Percentiles rank a stretch among this genome's conserved stretches.
These are phyloP conservation scores for Choloepus didactylus DNA, from an alignment of 2,797 vertebrate genomes.

Conservation along the genomic window DNA sequence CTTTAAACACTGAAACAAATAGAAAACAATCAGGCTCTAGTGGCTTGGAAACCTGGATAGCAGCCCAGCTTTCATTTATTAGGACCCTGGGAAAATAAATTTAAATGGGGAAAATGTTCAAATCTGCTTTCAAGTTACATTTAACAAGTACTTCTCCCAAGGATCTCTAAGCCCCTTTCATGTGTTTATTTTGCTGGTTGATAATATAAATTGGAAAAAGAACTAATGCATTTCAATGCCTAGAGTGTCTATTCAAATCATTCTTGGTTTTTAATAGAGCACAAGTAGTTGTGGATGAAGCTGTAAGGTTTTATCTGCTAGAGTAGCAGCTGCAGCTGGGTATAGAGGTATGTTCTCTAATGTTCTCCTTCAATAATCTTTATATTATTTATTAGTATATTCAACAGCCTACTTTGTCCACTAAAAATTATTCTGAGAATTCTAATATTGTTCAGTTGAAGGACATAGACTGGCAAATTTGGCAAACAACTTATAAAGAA, in stretches of 20 bases:
- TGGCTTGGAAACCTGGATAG: conserved; percentile 80
- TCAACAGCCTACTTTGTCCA: neutral
- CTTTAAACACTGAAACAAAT: conserved; percentile 85
- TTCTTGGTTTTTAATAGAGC: conserved; percentile 19
- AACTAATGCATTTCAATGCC: conserved; percentile 49
- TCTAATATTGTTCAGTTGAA: neutral
- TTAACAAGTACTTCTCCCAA: conserved; percentile 71
- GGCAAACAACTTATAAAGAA: neutral
- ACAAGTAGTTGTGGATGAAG: conserved; percentile 38
- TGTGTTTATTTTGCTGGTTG: conserved; percentile 49
- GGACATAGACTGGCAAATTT: neutral
- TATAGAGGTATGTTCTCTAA: neutral
- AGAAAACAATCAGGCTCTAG: conserved; percentile 81
- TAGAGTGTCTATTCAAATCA: conserved; percentile 56
- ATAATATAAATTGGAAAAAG: conserved; percentile 50
- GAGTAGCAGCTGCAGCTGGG: neutral
- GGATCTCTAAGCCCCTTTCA: conserved; percentile 60
- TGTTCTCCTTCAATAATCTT: conserved; percentile 31
- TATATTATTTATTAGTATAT: conserved; percentile 10
- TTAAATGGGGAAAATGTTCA: conserved; percentile 76
- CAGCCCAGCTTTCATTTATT: conserved; percentile 81
- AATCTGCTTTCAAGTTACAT: conserved; percentile 72
- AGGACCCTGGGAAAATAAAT: conserved; percentile 83
- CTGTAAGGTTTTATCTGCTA: neutral
- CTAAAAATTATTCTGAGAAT: conserved; percentile 44